Conservation (phyloP, 2,113 vertebrate genomes). For the Protomyctophum bolini region DNA sequence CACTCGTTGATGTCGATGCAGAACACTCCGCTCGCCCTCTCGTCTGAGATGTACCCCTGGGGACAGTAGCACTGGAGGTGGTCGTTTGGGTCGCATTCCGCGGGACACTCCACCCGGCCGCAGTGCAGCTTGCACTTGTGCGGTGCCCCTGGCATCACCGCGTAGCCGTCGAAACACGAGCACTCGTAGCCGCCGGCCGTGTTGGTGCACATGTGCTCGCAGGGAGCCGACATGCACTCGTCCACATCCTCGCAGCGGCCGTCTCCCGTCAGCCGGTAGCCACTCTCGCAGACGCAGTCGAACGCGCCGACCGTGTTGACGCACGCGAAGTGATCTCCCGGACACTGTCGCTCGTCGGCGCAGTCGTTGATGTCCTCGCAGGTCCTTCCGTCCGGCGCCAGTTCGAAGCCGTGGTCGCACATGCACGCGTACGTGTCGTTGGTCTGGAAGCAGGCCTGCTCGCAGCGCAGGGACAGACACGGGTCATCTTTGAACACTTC, state of each 20-base stretch:
- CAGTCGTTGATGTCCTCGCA: constrained; percentile 69
- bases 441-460: constrained; percentile 37
- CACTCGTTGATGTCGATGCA: constrained; percentile 77
- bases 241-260: constrained; percentile 64
- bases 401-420: constrained; percentile 55
- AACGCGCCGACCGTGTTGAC: constrained; percentile 50
- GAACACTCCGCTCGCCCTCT: rapidly evolving
- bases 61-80: constrained; percentile 66
- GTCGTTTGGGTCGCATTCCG: constrained; percentile 72
- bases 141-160: neutral
- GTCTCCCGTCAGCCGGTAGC: constrained; percentile 25
- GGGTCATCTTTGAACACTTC: constrained; percentile 10
- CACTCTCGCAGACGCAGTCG: constrained; percentile 60
- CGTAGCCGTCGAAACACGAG: constrained; percentile 50
- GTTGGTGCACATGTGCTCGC: constrained; percentile 66
- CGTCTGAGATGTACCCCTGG: constrained; percentile 47
- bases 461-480: constrained; percentile 47
- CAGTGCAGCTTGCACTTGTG: constrained; percentile 61
- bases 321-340: constrained; percentile 50
- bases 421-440: constrained; percentile 31
- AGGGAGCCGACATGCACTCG: constrained; percentile 66
- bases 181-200: constrained; percentile 42
- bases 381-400: constrained; percentile 47
- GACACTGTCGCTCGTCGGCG: constrained; percentile 53
- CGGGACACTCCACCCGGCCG: constrained; percentile 43